Conservation (phyloP, 2,888 invertebrate species). For the Cheilosia soror region DNA sequence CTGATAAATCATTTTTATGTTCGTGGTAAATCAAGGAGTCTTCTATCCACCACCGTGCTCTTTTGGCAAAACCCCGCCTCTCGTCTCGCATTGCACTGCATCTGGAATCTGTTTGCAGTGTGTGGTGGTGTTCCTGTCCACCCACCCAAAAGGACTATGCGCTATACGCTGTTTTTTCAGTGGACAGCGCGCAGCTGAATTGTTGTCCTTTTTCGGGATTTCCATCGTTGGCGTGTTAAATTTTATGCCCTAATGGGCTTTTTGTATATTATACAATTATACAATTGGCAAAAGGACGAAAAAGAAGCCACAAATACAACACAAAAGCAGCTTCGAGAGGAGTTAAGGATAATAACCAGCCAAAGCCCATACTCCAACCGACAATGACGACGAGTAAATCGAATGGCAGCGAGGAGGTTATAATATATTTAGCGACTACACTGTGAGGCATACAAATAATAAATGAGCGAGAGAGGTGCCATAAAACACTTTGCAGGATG, state of each 20-base stretch:
- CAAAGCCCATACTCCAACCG: slow-evolving; percentile 7
- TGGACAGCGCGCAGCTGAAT: slow-evolving; percentile 73
- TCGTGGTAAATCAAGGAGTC: slow-evolving; percentile 83
- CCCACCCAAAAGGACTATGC: slow-evolving; percentile 40
- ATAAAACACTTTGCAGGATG: slow-evolving; percentile 76
- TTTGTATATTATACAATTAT: slow-evolving; percentile 75
- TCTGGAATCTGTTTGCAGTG: slow-evolving; percentile 58
- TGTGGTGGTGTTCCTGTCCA: slow-evolving; percentile 23
- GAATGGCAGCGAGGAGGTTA: slow-evolving; percentile 70
- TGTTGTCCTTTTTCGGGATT: slow-evolving; percentile 66
- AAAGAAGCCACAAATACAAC: slow-evolving; percentile 35
- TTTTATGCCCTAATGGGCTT: slow-evolving; percentile 74
- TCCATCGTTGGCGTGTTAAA: slow-evolving; percentile 70
- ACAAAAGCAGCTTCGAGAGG: slow-evolving; percentile 64
- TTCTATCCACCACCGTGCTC: slow-evolving; percentile 61
- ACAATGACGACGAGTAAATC: slow-evolving; percentile 33
- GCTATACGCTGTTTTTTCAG: slow-evolving; percentile 59
- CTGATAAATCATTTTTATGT: slow-evolving; percentile 84
- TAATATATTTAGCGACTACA: slow-evolving; percentile 75
- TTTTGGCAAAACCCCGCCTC: slow-evolving; percentile 21
- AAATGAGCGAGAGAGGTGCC: slow-evolving; percentile 76
- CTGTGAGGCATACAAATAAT: slow-evolving; percentile 76
- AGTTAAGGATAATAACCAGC: slow-evolving; percentile 68
- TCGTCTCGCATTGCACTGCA: slow-evolving; percentile 51
- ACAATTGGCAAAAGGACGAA: slow-evolving; percentile 68